Percentiles rank a stretch among this genome's conserved stretches.
Conservation (phyloP, 2,888 invertebrate species). For the Drosophila pegasa region DNA sequence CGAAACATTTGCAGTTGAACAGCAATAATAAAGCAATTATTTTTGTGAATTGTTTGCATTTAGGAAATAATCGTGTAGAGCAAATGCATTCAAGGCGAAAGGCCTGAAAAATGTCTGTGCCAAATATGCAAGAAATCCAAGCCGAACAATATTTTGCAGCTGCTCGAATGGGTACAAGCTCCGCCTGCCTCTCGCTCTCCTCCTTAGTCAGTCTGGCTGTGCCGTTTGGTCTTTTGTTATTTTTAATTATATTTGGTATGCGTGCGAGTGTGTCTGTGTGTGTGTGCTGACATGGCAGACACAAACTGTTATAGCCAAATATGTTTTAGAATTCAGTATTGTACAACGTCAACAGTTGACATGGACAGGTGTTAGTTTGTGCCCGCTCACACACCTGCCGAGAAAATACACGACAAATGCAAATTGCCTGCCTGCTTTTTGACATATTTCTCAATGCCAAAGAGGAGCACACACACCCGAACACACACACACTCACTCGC, state of each 20-base stretch:
- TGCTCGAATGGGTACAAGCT: background rate
- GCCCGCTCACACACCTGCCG: conserved; percentile 11
- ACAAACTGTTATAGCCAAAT: conserved; percentile 47
- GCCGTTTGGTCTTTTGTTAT: conserved; percentile 46
- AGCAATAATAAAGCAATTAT: conserved; percentile 58
- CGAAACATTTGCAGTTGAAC: conserved; percentile 44
- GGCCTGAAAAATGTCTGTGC: conserved; percentile 46
- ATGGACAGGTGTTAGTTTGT: conserved; percentile 69
- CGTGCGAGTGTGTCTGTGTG: conserved; percentile 27
- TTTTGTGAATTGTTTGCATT: conserved; percentile 47
- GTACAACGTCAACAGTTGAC: conserved; percentile 60
- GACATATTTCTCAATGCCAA: conserved; percentile 56
- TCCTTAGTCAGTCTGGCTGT: conserved; percentile 2
- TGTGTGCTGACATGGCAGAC: conserved; percentile 58
- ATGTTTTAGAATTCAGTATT: conserved; percentile 55
- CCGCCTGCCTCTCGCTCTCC: background rate
- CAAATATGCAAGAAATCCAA: conserved; percentile 69
- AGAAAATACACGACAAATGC: conserved; percentile 36
- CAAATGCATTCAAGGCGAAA: conserved; percentile 62
- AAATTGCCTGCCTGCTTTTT: conserved; percentile 50
- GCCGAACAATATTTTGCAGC: conserved; percentile 44
- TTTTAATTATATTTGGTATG: conserved; percentile 71
- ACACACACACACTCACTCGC: conserved; percentile 8
- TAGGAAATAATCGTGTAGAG: conserved; percentile 61
- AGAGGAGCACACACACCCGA: conserved; percentile 5